A percentile compares a stretch with the other conserved stretches of the same genome.
phyloP scores from a whole-genome alignment of 2,113 vertebrate species.

The Zapornia atra region DNA sequence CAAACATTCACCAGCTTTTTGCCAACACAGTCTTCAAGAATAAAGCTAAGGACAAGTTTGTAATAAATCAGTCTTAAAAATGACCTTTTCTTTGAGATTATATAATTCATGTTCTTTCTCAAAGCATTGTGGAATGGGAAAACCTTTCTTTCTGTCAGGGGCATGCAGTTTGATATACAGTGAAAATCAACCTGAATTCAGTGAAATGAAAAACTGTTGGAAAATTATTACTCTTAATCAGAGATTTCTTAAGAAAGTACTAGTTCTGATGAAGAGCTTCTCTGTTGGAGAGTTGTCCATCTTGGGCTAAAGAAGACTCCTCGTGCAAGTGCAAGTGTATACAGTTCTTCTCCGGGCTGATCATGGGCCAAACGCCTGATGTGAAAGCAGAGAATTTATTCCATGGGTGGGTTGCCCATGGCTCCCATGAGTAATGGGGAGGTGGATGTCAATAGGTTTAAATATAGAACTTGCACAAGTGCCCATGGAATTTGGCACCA shows the following conservation, averaged over 20 bases:
- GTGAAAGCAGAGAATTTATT: background rate
- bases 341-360: background rate
- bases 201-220: background rate
- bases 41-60: background rate
- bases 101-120: background rate
- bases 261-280: background rate
- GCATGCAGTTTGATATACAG: background rate
- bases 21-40: background rate
- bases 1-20: background rate
- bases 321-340: background rate
- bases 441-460: background rate
- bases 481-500: background rate
- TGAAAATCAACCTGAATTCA: background rate
- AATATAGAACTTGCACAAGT: background rate
- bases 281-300: background rate
- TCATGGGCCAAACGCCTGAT: background rate
- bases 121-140: background rate
- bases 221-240: background rate
- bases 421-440: background rate
- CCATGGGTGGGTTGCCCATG: background rate
- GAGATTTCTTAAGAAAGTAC: background rate
- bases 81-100: background rate
- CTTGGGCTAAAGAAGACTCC: background rate
- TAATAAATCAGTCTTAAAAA: background rate
- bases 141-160: background rate